These are phyloP conservation scores for Dynastes tityus DNA, from an alignment of 2,888 invertebrate genomes.

Conservation along the genomic window DNA sequence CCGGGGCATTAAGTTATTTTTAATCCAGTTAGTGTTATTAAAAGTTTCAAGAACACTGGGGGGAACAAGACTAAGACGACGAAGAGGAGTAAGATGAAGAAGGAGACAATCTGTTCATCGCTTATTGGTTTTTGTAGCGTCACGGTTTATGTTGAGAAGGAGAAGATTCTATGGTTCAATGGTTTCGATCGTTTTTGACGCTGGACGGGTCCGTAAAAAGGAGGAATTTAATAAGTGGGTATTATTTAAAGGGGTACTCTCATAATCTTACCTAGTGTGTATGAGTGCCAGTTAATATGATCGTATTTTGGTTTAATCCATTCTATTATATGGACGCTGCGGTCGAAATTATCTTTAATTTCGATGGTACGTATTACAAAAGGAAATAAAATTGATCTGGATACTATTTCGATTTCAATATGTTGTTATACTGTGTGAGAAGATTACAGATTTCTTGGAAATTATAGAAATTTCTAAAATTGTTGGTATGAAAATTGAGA, in stretches of 20 bases:
- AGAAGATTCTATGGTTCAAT: slow-evolving; percentile 40
- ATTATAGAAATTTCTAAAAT: no score
- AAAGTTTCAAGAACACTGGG: slow-evolving; percentile 44
- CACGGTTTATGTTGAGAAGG: slow-evolving; percentile 44
- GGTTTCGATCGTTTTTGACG: slow-evolving; percentile 47
- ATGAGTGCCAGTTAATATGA: slow-evolving; percentile 29
- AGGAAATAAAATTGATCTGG: slow-evolving; percentile 22
- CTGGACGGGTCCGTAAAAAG: slow-evolving; percentile 43
- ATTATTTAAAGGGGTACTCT: slow-evolving; percentile 45
- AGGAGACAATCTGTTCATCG: slow-evolving; percentile 43
- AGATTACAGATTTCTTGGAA: no score
- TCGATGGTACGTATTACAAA: slow-evolving; percentile 15
- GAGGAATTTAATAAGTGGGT: slow-evolving; percentile 45
- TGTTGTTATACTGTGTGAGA: not conserved
- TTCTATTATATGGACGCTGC: slow-evolving; percentile 23
- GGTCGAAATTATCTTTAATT: slow-evolving; percentile 22
- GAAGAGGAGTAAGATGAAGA: slow-evolving; percentile 5
- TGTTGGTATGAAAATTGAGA: no score
- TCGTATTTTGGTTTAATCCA: slow-evolving; percentile 24
- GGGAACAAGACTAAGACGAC: slow-evolving; percentile 2
- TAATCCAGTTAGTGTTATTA: slow-evolving; percentile 50
- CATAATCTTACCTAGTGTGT: slow-evolving; percentile 11
- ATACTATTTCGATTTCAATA: not conserved
- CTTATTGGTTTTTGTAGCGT: slow-evolving; percentile 51
- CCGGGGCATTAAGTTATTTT: slow-evolving; percentile 48